phyloP scores from a whole-genome alignment of 2,888 invertebrate genomes.

The Nomada fucata region DNA sequence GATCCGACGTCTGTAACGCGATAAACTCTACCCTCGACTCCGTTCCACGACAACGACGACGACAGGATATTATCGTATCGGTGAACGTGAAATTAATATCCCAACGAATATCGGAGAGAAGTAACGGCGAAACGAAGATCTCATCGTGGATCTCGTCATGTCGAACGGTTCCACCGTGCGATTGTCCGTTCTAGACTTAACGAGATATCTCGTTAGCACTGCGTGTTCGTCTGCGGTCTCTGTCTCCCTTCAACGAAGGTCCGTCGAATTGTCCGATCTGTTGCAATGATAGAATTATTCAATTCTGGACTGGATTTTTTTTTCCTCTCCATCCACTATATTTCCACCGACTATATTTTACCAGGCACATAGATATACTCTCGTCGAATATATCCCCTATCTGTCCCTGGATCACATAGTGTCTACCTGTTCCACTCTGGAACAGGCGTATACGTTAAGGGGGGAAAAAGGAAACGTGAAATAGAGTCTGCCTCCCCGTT shows the following conservation, averaged over 20 bases:
- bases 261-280: slow-evolving; percentile 55
- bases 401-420: neutral
- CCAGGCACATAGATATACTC: neutral
- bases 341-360: neutral
- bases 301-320: slow-evolving; percentile 35
- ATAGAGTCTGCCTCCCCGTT: neutral
- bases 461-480: neutral
- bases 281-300: slow-evolving; percentile 61
- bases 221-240: slow-evolving; percentile 47
- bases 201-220: slow-evolving; percentile 71
- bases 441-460: neutral
- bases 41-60: neutral
- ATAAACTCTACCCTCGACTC: neutral
- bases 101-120: slow-evolving; percentile 64
- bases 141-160: slow-evolving; percentile 53
- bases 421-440: neutral
- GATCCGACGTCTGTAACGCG: neutral
- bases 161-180: slow-evolving; percentile 52
- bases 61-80: neutral
- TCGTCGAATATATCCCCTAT: neutral
- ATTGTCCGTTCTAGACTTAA: slow-evolving; percentile 67
- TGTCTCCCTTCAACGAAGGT: slow-evolving; percentile 21
- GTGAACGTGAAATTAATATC: slow-evolving; percentile 60
- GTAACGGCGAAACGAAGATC: slow-evolving; percentile 55
- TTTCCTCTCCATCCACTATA: neutral